Evolutionary conservation across 1,140 invertebrate genomes (phyloP).

Genomic region (Agraylea sexmaculata): DNA sequence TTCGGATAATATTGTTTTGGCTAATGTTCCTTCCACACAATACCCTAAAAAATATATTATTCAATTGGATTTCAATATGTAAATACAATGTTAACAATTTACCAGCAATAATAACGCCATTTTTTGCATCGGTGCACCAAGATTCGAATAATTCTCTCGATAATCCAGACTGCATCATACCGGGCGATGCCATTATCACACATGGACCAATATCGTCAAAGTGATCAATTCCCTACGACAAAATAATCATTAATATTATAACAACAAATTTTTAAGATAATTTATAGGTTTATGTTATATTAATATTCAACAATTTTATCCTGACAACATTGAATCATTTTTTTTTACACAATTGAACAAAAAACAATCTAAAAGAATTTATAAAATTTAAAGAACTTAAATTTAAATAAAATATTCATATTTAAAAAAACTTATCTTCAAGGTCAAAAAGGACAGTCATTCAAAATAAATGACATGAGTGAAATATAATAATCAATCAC

Average conservation of each 20-base stretch:
- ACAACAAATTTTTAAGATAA: neutral
- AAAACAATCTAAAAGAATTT: no score
- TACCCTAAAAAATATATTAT: slow-evolving; percentile 51
- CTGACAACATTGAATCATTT: no score
- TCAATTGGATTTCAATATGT: neutral
- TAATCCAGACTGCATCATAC: slow-evolving; percentile 99
- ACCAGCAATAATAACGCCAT: slow-evolving; percentile 96
- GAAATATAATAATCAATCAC: no score
- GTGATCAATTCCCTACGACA: slow-evolving; percentile 83
- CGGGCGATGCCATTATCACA: slow-evolving; percentile 97
- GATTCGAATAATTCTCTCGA: slow-evolving; percentile 96
- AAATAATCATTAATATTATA: slow-evolving; percentile 12
- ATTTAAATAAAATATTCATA: no score
- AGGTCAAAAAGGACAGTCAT: no score
- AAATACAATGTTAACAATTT: slow-evolving; percentile 6
- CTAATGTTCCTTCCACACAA: slow-evolving; percentile 96
- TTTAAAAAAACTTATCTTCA: no score
- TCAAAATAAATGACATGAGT: no score
- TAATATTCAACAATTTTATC: no score
- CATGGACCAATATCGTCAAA: slow-evolving; percentile 99
- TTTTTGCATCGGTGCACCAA: slow-evolving; percentile 97
- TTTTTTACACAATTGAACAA: no score
- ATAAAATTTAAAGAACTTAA: no score
- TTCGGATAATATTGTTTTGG: slow-evolving; percentile 94
- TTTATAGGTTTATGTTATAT: neutral